phyloP scores from a whole-genome alignment of 1,140 invertebrate species.

The Fopius arisanus region DNA sequence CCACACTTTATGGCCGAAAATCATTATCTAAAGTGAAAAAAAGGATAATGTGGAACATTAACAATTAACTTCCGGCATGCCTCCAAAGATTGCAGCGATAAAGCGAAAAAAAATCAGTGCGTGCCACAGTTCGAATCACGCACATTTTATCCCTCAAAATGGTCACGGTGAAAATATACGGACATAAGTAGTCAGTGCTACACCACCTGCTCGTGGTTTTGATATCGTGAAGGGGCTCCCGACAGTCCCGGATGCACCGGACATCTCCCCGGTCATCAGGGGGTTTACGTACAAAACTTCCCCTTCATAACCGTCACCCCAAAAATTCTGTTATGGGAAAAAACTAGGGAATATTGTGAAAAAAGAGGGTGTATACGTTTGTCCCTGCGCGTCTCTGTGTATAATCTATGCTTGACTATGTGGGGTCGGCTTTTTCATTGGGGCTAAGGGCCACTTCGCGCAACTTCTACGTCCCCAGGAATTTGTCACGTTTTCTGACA shows the following conservation, averaged over 20 bases:
- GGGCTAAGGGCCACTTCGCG: conserved; percentile 15
- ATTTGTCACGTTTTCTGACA: conserved; percentile 27
- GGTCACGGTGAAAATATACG: conserved; percentile 7
- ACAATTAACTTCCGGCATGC: conserved; percentile 26
- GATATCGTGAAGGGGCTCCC: conserved; percentile 4
- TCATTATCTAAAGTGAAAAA: neutral
- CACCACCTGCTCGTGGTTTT: conserved; percentile 28
- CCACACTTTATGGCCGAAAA: neutral
- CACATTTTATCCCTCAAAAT: conserved; percentile 1
- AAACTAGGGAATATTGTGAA: neutral
- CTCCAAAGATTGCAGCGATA: neutral
- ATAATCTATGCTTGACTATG: neutral
- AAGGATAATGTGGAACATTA: neutral
- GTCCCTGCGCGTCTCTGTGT: neutral
- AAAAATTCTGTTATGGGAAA: conserved; percentile 31
- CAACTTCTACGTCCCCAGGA: conserved; percentile 19
- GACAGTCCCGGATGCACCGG: conserved; percentile 23
- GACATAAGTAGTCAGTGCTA: conserved; percentile 19
- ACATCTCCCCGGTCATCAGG: conserved; percentile 26
- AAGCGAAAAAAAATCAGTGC: conserved; percentile 22
- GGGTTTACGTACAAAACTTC: conserved; percentile 1
- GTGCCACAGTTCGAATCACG: neutral
- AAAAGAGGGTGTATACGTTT: neutral
- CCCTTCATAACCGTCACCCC: neutral
- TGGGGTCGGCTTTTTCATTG: neutral